Percentiles rank a stretch among this genome's conserved stretches.
phyloP scores from a whole-genome alignment of 2,113 vertebrate species.

The Saiga tatarica region DNA sequence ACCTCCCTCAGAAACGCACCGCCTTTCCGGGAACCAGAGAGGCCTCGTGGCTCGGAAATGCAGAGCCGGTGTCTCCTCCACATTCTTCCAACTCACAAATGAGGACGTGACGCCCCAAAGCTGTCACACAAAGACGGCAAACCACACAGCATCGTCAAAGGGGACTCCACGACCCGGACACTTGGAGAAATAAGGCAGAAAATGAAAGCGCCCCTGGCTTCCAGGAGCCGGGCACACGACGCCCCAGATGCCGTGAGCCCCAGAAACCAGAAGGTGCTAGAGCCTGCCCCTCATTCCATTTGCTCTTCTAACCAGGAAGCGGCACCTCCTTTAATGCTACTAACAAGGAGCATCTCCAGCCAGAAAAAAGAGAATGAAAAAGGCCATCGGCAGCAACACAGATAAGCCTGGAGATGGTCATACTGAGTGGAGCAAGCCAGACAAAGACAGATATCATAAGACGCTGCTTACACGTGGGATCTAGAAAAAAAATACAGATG shows the following conservation, averaged over 20 bases:
- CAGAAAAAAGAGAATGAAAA: background rate
- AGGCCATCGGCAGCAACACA: accelerated
- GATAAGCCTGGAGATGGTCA: background rate
- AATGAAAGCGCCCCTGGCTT: background rate
- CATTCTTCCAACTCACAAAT: background rate
- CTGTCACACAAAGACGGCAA: background rate
- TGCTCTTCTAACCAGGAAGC: background rate
- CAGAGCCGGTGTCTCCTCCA: accelerated
- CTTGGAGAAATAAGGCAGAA: background rate
- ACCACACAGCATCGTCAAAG: accelerated
- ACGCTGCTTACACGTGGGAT: background rate
- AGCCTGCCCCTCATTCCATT: background rate
- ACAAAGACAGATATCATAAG: too few relatives aligned
- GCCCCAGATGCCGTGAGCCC: accelerated
- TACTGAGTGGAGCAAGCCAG: background rate
- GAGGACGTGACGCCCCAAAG: background rate
- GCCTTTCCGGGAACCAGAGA: background rate
- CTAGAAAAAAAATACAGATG: background rate
- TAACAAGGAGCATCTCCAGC: background rate
- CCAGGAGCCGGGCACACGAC: accelerated
- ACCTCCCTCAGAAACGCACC: accelerated
- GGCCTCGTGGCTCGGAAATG: accelerated
- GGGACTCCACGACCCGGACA: accelerated
- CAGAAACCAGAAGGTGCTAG: accelerated
- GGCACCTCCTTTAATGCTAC: background rate